Conservation (phyloP, 2,888 invertebrate species). For the Temnothorax ravouxi region DNA sequence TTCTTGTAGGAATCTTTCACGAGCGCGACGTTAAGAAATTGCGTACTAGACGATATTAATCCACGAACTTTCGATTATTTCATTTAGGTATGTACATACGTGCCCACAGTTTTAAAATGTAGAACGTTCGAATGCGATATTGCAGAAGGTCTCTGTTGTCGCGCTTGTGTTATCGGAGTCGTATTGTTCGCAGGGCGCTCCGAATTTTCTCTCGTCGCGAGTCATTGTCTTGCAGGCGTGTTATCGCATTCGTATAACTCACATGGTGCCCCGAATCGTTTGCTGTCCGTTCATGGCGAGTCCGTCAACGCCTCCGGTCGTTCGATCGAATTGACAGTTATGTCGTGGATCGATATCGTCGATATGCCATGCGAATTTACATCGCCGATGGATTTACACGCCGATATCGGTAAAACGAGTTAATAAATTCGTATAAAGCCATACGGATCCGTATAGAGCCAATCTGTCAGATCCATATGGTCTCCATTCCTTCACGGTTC, state of each 20-base stretch:
- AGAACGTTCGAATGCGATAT: constrained; percentile 38
- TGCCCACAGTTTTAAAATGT: neutral
- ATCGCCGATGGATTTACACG: constrained; percentile 71
- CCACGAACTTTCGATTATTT: neutral
- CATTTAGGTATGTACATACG: constrained; percentile 47
- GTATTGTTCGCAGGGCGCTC: neutral
- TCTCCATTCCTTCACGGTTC: constrained; percentile 63
- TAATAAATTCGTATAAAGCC: constrained; percentile 82
- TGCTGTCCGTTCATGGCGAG: neutral
- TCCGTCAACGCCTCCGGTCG: constrained; percentile 17
- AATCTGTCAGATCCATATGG: constrained; percentile 22
- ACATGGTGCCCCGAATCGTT: constrained; percentile 12
- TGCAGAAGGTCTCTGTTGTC: constrained; percentile 43
- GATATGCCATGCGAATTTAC: constrained; percentile 57
- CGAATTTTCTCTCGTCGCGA: constrained; percentile 24
- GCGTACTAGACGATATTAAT: neutral
- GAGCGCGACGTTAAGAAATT: neutral
- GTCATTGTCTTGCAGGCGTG: constrained; percentile 42
- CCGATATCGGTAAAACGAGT: constrained; percentile 71
- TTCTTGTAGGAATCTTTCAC: constrained; percentile 1
- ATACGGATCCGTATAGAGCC: constrained; percentile 55
- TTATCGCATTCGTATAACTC: constrained; percentile 37
- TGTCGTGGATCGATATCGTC: constrained; percentile 17
- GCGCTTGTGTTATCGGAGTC: neutral
- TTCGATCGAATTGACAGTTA: constrained; percentile 59